phyloP scores from a whole-genome alignment of 2,113 vertebrate genomes.

The Dunckerocampus dactyliophorus region DNA sequence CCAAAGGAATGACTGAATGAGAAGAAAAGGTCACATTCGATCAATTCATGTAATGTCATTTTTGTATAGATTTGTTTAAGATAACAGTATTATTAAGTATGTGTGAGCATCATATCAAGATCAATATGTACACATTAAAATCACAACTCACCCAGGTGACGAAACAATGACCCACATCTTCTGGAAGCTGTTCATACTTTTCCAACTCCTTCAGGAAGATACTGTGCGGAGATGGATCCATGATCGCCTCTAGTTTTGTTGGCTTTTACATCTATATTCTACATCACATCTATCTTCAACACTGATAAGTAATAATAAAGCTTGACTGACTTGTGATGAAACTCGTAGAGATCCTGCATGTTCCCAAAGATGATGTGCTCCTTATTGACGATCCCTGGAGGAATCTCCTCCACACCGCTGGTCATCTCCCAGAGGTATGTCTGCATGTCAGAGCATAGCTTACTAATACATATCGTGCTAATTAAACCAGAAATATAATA shows the following conservation, averaged over 20 bases:
- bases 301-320: not conserved
- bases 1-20: no score
- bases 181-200: constrained; percentile 96
- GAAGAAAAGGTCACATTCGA: no score
- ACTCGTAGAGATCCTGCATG: constrained; percentile 99
- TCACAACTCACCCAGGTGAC: constrained; percentile 88
- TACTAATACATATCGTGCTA: not conserved
- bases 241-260: not conserved
- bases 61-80: no score
- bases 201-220: constrained; percentile 98
- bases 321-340: constrained; percentile 93
- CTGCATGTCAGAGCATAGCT: constrained; percentile 55
- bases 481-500: not conserved
- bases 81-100: not conserved
- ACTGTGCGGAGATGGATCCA: constrained; percentile 49
- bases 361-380: constrained; percentile 98
- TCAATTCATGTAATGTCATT: no score
- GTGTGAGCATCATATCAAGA: not conserved
- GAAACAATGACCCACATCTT: constrained; percentile 98
- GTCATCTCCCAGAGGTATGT: constrained; percentile 99
- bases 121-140: not conserved
- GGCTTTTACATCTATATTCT: no score
- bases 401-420: constrained; percentile 97
- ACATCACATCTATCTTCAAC: no score
- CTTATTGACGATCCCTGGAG: constrained; percentile 94